Conservation (phyloP, 2,797 vertebrate genomes). For the Hyperoplus lanceolatus region DNA sequence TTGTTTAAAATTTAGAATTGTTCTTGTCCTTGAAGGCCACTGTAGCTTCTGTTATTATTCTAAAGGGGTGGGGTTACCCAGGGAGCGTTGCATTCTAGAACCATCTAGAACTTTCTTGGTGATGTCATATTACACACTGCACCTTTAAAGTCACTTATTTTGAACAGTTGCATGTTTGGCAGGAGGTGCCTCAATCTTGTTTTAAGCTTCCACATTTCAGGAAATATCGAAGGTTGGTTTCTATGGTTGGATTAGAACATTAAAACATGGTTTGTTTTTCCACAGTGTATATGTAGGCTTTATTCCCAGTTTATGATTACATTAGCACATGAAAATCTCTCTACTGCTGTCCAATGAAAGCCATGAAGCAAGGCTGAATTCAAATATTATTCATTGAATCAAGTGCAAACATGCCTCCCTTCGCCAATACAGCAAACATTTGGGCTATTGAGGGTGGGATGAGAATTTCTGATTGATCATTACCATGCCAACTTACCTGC, state of each 20-base stretch:
- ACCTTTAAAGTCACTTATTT: constrained; percentile 40
- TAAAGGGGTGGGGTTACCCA: too few relatives aligned
- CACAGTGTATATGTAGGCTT: background rate
- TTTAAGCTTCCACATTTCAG: constrained; percentile 13
- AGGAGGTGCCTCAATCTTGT: constrained; percentile 15
- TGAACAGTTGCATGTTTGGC: constrained; percentile 32
- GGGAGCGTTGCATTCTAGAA: too few relatives aligned
- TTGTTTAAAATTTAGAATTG: too few relatives aligned
- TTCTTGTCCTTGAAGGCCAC: too few relatives aligned
- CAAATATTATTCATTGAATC: constrained; percentile 45
- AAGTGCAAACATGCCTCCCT: constrained; percentile 20
- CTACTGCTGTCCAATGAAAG: constrained; percentile 20
- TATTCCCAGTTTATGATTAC: constrained; percentile 7
- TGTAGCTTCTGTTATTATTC: too few relatives aligned
- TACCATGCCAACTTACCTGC: constrained; percentile 2
- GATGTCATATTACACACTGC: too few relatives aligned
- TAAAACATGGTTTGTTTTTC: constrained; percentile 1
- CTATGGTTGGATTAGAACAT: background rate
- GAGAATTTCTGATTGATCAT: constrained; percentile 17
- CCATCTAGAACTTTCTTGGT: too few relatives aligned
- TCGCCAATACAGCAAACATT: constrained; percentile 25
- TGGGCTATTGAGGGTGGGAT: background rate
- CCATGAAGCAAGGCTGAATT: constrained; percentile 32
- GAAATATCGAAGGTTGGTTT: constrained; percentile 1
- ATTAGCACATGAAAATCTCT: constrained; percentile 18